phyloP scores from a whole-genome alignment of 2,797 vertebrate species.

The Morelia viridis region DNA sequence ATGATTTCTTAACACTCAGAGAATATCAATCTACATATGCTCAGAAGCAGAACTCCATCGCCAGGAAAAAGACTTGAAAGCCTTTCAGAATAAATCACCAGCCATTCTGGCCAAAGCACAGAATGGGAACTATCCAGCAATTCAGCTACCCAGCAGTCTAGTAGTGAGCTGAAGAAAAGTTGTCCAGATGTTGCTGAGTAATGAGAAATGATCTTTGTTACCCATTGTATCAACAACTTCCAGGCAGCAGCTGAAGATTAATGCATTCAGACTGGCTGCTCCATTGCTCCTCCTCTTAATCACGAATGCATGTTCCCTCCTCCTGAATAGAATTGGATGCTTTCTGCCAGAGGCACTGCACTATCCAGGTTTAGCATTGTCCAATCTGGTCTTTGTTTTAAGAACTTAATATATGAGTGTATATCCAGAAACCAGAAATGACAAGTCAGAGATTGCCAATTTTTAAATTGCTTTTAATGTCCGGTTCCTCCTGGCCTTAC shows the following conservation, averaged over 20 bases:
- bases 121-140: background rate
- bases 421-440: too few relatives aligned
- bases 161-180: background rate
- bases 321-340: too few relatives aligned
- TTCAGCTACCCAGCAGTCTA: background rate
- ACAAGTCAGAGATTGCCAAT: too few relatives aligned
- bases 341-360: too few relatives aligned
- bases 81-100: background rate
- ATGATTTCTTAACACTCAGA: background rate
- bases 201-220: background rate
- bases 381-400: too few relatives aligned
- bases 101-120: background rate
- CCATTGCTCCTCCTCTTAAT: too few relatives aligned
- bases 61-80: background rate
- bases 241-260: background rate
- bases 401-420: too few relatives aligned
- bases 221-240: background rate
- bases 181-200: background rate
- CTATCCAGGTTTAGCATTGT: too few relatives aligned
- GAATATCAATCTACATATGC: background rate
- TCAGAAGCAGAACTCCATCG: background rate
- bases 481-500: too few relatives aligned
- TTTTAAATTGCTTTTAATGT: too few relatives aligned
- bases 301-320: too few relatives aligned
- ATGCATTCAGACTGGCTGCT: background rate